Conservation (phyloP, 2,888 invertebrate species). For the Drosophila maculinotata region DNA sequence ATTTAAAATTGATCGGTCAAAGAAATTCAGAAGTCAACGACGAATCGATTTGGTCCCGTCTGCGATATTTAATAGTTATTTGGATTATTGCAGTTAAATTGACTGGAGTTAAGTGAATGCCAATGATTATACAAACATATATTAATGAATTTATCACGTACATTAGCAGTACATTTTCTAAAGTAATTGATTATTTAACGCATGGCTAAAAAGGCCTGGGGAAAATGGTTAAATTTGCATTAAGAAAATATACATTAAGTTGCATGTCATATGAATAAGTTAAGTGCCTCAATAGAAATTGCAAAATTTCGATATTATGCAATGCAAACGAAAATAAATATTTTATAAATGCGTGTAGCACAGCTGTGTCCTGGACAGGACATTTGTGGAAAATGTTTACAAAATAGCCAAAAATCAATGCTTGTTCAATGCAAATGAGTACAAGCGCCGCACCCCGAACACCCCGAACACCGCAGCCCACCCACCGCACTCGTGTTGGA, state of each 20-base stretch:
- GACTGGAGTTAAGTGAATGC: not conserved
- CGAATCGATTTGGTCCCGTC: too few species aligned
- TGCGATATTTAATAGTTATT: too few species aligned
- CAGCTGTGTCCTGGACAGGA: not conserved
- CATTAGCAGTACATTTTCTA: not conserved
- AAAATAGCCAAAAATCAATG: constrained; percentile 39
- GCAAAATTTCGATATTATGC: constrained; percentile 1
- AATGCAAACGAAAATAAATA: constrained; percentile 28
- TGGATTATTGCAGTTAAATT: too few species aligned
- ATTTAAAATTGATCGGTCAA: too few species aligned
- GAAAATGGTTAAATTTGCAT: constrained; percentile 10
- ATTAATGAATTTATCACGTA: not conserved
- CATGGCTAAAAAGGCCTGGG: not conserved
- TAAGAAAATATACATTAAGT: not conserved
- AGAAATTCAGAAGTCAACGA: too few species aligned
- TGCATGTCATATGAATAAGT: constrained; percentile 6
- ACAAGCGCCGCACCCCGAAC: constrained; percentile 12
- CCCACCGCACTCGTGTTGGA: constrained; percentile 20
- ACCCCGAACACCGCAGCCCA: too few species aligned
- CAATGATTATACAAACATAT: not conserved
- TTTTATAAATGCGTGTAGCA: constrained; percentile 15
- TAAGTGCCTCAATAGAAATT: not conserved
- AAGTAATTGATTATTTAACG: constrained; percentile 3
- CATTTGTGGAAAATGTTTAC: constrained; percentile 20
- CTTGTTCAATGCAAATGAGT: constrained; percentile 51